Evolutionary conservation across 2,797 vertebrate genomes (phyloP).

Genomic region (Myotis daubentonii): DNA sequence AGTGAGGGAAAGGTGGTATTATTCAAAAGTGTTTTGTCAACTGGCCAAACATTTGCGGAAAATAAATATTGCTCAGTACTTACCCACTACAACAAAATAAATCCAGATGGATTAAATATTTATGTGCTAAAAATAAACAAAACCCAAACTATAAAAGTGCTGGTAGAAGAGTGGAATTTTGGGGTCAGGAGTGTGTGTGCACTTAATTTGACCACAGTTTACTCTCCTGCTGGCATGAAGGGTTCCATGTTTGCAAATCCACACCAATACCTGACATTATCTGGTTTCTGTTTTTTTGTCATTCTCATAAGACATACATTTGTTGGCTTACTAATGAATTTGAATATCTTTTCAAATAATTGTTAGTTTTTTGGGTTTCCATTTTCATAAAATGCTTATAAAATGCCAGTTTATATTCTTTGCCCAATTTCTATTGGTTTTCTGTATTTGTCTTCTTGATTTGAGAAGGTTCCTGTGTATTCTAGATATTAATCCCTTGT

Average conservation of each 20-base stretch:
- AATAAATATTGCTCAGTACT: constrained; percentile 63
- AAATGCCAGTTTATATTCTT: background rate
- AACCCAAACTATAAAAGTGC: background rate
- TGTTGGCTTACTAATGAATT: background rate
- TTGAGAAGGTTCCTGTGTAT: background rate
- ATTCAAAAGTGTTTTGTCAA: constrained; percentile 22
- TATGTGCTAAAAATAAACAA: constrained; percentile 55
- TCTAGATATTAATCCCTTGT: background rate
- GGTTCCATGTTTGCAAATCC: background rate
- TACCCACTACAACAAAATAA: constrained; percentile 50
- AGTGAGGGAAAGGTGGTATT: background rate
- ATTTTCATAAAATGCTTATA: constrained; percentile 7
- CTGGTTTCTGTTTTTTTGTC: background rate
- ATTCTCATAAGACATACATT: background rate
- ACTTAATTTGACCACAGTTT: background rate
- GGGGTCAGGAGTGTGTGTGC: background rate
- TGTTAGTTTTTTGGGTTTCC: background rate
- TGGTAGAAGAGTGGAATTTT: constrained; percentile 25
- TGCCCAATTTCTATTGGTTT: background rate
- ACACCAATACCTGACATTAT: background rate
- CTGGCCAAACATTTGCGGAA: constrained; percentile 43
- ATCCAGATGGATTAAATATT: constrained; percentile 53
- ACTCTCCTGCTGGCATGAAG: background rate
- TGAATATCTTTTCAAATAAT: background rate
- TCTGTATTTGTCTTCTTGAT: background rate